phyloP scores from a whole-genome alignment of 2,113 vertebrate genomes.

The Calonectris borealis region DNA sequence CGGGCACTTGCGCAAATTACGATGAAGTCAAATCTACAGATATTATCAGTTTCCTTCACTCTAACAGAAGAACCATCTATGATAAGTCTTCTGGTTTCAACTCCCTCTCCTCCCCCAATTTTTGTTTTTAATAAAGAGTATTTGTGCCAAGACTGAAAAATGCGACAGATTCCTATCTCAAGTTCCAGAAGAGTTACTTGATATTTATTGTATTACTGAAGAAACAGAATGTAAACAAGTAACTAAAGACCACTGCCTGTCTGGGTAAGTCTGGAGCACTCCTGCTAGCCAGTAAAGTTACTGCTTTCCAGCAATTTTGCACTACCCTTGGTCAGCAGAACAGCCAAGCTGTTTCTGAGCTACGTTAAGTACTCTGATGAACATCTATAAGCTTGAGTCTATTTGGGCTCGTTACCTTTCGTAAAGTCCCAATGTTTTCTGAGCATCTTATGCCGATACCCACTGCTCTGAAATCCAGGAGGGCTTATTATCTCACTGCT shows the following conservation, averaged over 20 bases:
- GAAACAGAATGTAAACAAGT: constrained; percentile 60
- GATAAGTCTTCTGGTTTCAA: background rate
- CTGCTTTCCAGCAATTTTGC: background rate
- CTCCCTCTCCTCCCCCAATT: background rate
- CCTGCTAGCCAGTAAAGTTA: background rate
- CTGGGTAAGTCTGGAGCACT: background rate
- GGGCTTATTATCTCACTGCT: background rate
- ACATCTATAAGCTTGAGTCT: background rate
- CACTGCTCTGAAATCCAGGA: background rate
- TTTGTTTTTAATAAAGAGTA: constrained; percentile 39
- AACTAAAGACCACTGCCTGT: constrained; percentile 29
- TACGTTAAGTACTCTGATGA: background rate
- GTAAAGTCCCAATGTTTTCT: background rate
- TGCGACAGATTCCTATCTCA: constrained; percentile 49
- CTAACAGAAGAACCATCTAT: background rate
- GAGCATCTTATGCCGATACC: background rate
- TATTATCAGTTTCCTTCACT: background rate
- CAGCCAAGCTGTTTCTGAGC: background rate
- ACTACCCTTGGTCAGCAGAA: background rate
- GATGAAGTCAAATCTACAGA: background rate
- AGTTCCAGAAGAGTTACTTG: constrained; percentile 46
- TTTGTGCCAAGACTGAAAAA: constrained; percentile 53
- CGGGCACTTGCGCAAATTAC: background rate
- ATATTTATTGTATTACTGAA: constrained; percentile 62
- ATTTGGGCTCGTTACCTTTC: background rate